phyloP scores from a whole-genome alignment of 2,797 vertebrate species.

The Oreortyx pictus region DNA sequence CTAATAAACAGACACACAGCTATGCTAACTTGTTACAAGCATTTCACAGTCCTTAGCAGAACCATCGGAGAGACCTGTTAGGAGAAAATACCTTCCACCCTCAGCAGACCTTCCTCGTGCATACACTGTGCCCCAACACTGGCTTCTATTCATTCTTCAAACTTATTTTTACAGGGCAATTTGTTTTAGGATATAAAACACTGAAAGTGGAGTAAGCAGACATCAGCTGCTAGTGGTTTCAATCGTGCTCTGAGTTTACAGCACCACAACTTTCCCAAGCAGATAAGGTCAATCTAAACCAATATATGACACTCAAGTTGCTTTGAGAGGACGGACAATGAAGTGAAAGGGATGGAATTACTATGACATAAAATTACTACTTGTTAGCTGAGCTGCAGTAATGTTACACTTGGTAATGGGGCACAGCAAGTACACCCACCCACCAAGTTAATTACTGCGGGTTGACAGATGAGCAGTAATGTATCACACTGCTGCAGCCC shows the following conservation, averaged over 20 bases:
- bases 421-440: neutral
- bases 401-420: neutral
- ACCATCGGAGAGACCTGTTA: neutral
- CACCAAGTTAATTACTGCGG: neutral
- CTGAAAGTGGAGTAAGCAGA: neutral
- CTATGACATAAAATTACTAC: conserved; percentile 40
- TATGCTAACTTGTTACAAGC: neutral
- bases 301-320: neutral
- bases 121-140: neutral
- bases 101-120: neutral
- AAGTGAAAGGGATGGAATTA: conserved; percentile 39
- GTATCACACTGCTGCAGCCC: rapidly evolving
- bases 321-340: conserved; percentile 21
- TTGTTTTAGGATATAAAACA: neutral
- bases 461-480: neutral
- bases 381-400: conserved; percentile 30
- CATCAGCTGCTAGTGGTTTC: neutral
- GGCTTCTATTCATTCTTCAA: neutral
- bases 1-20: neutral
- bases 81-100: neutral
- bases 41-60: neutral
- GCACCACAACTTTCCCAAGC: neutral
- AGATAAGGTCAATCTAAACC: neutral
- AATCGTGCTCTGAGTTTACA: neutral
- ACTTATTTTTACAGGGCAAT: neutral